Base-by-base conservation (phyloP, 2,888 invertebrate species). In the Eumerus sabulonum region DNA sequence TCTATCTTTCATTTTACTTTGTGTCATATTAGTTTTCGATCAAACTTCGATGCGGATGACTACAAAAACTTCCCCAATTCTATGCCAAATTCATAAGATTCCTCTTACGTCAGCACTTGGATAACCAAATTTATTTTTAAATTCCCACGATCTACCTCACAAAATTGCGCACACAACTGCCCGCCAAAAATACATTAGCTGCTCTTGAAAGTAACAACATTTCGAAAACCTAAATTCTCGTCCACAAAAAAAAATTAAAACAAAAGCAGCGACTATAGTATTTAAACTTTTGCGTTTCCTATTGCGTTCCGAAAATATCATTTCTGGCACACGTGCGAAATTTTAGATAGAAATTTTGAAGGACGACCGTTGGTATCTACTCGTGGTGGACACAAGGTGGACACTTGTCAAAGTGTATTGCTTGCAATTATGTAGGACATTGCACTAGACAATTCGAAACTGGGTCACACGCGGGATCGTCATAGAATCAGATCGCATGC, bases 81-180 rank as follows among this genome's bases (percentile, higher is more conserved):
- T 27, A 2, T 7, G 7, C 27, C 2, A 4, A 2, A 27, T 27
- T 7, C 27, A 27, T 27, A 27, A 4, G 27, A 7, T 2, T 27
- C n/a, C 3, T 27, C 27, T 27, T 27, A 27, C 27, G 27, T 27
- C 27, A 27, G 27, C 3, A 27, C 27, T 27, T 27, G 27, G 7
- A 7, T 7, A 2, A 27, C 57, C n/a, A 16, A 45, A 36, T 45
- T 35, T 64, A 53, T 72, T 64, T 64, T 64, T 64, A 42, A 72
- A 72, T 38, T n/a, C 53, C 36, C 72, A 72, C 72, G 57, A 72
- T 64, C 64, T 64, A 72, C 72, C 72, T 47, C 72, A 72, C 1
- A 72, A 72, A 59, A 53, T 27, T 27, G 2, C 27, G 7, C 13
- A 9, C 19, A 53, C 38, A 50, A 17, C 40, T 7, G 40, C 3